A percentile compares a stretch with the other conserved stretches of the same genome.
These are phyloP conservation scores for Heteromormyrus szaboi DNA, from an alignment of 2,797 vertebrate species.

Conservation along the genomic window DNA sequence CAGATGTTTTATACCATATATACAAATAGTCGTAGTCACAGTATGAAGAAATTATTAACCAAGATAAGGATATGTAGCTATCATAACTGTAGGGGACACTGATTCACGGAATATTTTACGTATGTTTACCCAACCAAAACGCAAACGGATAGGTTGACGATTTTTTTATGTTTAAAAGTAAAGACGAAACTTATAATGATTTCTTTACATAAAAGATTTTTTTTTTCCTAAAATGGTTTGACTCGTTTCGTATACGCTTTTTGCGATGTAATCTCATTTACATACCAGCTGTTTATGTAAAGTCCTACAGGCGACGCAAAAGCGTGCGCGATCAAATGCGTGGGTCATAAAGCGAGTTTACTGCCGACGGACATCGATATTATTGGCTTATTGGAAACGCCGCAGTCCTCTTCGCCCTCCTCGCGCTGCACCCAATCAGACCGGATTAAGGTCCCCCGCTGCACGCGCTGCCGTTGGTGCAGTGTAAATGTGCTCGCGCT, in stretches of 20 bases:
- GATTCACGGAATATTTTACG: background rate
- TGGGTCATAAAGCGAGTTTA: slow-evolving; percentile 11
- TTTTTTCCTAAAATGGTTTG: background rate
- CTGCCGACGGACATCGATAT: slow-evolving; percentile 4
- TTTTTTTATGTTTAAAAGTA: background rate
- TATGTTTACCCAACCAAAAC: background rate
- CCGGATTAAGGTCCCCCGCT: background rate
- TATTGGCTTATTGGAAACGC: slow-evolving; percentile 9
- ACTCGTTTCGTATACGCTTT: background rate
- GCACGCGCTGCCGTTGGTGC: background rate
- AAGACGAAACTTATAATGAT: background rate
- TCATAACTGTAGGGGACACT: background rate
- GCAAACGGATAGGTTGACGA: background rate
- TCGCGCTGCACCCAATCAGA: slow-evolving; percentile 8
- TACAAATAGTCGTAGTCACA: background rate
- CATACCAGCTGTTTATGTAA: background rate
- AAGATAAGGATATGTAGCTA: background rate
- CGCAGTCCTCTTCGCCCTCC: background rate
- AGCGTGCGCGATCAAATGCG: slow-evolving; percentile 5
- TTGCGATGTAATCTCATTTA: background rate
- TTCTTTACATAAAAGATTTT: background rate
- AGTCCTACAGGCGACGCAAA: background rate
- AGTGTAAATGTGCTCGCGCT: background rate
- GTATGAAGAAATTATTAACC: background rate
- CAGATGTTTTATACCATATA: background rate